phyloP scores from a whole-genome alignment of 1,140 invertebrate species.

The Drosophila insularis region DNA sequence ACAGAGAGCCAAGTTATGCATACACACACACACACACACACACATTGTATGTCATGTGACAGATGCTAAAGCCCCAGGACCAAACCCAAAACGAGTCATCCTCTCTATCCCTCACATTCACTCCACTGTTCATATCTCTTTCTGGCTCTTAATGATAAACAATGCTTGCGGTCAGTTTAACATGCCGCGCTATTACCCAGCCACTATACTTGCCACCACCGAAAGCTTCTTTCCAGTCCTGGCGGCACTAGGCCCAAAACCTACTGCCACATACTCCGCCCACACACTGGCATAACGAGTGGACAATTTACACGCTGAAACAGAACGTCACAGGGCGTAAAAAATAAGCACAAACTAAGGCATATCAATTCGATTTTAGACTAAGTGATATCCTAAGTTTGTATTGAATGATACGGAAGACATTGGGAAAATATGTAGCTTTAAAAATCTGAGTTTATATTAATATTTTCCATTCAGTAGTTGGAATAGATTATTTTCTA shows the following conservation, averaged over 20 bases:
- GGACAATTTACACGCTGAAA: constrained; percentile 78
- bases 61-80: constrained; percentile 51
- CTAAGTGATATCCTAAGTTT: constrained; percentile 29
- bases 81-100: constrained; percentile 19
- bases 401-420: too few species aligned
- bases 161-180: constrained; percentile 81
- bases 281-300: constrained; percentile 62
- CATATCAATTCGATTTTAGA: constrained; percentile 9
- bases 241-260: not conserved
- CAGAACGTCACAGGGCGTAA: constrained; percentile 46
- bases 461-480: too few species aligned
- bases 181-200: constrained; percentile 78
- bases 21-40: constrained; percentile 38
- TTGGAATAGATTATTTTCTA: too few species aligned
- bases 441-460: too few species aligned
- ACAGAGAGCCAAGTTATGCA: constrained; percentile 16
- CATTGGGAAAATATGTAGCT: too few species aligned
- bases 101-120: not conserved
- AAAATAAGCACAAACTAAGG: not conserved
- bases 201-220: constrained; percentile 38
- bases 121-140: constrained; percentile 17
- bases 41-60: constrained; percentile 70
- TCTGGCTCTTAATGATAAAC: constrained; percentile 75
- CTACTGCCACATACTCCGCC: constrained; percentile 1
- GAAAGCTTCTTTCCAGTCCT: constrained; percentile 6